phyloP scores from a whole-genome alignment of 2,888 invertebrate genomes.

The Azorinus chamasolen region DNA sequence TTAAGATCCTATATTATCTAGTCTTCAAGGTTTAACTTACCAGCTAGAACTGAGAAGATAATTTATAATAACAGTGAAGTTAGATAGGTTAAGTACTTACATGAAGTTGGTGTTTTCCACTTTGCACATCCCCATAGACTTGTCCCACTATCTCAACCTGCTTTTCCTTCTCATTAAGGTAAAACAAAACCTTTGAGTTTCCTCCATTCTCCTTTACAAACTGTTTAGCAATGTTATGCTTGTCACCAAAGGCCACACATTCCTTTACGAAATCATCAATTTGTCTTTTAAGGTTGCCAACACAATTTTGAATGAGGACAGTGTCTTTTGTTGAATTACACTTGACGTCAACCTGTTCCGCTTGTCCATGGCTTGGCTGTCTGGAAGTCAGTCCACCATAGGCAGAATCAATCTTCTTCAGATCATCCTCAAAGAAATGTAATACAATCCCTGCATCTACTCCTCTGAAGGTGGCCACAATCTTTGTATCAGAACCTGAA shows the following conservation, averaged over 20 bases:
- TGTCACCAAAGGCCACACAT: background rate
- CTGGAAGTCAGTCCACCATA: slow-evolving; percentile 3
- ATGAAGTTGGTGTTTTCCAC: slow-evolving; percentile 23
- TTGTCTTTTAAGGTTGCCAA: background rate
- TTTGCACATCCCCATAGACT: background rate
- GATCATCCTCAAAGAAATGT: slow-evolving; percentile 22
- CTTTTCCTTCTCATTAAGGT: background rate
- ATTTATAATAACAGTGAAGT: too few species aligned
- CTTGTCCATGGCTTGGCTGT: slow-evolving; percentile 20
- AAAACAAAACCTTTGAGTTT: background rate
- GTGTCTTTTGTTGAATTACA: slow-evolving; percentile 2
- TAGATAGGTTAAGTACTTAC: too few species aligned
- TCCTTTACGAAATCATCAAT: background rate
- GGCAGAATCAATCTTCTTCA: slow-evolving; percentile 3
- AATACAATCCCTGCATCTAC: slow-evolving; percentile 31
- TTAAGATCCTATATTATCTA: too few species aligned
- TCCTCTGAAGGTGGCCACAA: background rate
- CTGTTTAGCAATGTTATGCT: background rate
- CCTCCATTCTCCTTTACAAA: slow-evolving; percentile 3
- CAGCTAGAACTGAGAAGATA: too few species aligned
- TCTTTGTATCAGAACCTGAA: too few species aligned
- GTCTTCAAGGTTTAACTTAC: too few species aligned
- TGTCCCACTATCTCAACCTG: slow-evolving; percentile 12
- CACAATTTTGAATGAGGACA: background rate
- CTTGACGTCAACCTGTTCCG: slow-evolving; percentile 17